Base-by-base conservation (phyloP, 2,888 invertebrate species). In the Hipparchia semele region DNA sequence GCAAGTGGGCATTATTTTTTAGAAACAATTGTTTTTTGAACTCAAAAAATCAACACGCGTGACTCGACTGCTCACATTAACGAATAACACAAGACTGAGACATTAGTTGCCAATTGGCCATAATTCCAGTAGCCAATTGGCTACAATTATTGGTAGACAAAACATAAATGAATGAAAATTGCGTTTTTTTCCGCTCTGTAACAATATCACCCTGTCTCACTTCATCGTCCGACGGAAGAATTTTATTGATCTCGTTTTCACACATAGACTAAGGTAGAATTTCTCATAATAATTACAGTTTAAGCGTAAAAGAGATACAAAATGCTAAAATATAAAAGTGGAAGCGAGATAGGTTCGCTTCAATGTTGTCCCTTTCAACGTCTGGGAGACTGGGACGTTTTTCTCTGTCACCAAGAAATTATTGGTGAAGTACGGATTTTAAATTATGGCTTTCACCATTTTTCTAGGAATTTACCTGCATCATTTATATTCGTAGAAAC, bases 101-200 rank as follows among this genome's bases (percentile, higher is more conserved):
- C 6, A 51, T 6, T 5, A 53, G 65, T 65, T 53, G 65, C 65
- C 65, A 65, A 65, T 65, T 65, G 65, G 65, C 65, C 65, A 33
- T 2, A 10, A 65, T 33, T 39, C 2, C 39, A 65, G 51, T 53
- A 51, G 65, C 65, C 65, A 65, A 65, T 65, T 65, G 53, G 65
- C 65, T 4, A 53, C 33, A 65, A 33, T 65, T 23, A 49, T 7
- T 53, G 23, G 53, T 70, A 13, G 10, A 62, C 54, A 23, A 33
- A 10, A 3, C 13, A 5, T 39, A 39, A 39, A 39, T 39, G 39
- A 62, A 62, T 1, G 2, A 46, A 45, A 33, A 53, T 23, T 23
- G 23, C 23, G 23, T 23, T 53, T 33, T 23, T 8, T 33, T 58
- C 8, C 8, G 13, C 46, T 62, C 46, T 46, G 8, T 2, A 1